Evolutionary conservation across 1,140 invertebrate species (phyloP).

Genomic region (Akabosia matsudoensis): DNA sequence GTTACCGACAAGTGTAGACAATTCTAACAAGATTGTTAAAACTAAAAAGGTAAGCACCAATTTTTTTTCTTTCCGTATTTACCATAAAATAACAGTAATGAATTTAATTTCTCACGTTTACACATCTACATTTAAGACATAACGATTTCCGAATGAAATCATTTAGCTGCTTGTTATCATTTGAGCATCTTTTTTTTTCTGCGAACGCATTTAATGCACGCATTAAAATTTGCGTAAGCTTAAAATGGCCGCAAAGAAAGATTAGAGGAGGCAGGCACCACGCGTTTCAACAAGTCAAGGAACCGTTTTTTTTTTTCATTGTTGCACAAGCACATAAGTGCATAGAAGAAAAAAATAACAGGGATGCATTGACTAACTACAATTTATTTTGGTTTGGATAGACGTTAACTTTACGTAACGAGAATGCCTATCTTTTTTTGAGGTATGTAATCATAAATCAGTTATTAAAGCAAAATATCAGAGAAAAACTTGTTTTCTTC

Average conservation of each 20-base stretch:
- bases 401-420: not conserved
- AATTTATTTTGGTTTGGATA: too few relatives aligned
- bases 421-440: not conserved
- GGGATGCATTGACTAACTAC: too few relatives aligned
- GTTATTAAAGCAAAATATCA: not conserved
- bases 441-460: not conserved
- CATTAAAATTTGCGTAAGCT: not conserved
- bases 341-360: too few relatives aligned
- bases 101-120: conserved; percentile 7
- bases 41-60: not conserved
- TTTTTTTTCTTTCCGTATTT: not conserved
- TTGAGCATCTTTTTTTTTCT: not conserved
- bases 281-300: not conserved
- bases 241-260: not conserved
- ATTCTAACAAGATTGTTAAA: too few relatives aligned
- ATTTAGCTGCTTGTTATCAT: not conserved
- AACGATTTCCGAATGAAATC: not conserved
- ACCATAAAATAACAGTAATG: not conserved
- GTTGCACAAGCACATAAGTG: not conserved
- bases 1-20: too few relatives aligned
- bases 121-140: not conserved
- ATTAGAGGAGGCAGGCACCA: not conserved
- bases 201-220: too few relatives aligned
- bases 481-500: not conserved
- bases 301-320: not conserved